Percentiles rank a stretch among this genome's conserved stretches.
These are phyloP conservation scores for Sebastes schlegelii DNA, from an alignment of 2,113 vertebrate genomes.

Conservation along the genomic window DNA sequence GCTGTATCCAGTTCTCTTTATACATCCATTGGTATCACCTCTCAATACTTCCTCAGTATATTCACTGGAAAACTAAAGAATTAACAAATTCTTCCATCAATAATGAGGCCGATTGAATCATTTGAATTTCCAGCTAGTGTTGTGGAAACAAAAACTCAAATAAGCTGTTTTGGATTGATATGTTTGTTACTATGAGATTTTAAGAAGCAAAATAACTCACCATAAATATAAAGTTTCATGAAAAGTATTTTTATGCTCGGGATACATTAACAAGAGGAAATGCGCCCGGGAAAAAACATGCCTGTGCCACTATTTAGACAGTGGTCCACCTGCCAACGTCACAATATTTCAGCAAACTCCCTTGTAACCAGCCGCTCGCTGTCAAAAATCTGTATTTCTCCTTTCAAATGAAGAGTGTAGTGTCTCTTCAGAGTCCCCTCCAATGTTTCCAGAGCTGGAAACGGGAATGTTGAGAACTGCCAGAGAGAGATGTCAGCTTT, in stretches of 20 bases:
- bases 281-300: neutral
- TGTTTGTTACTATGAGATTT: constrained; percentile 18
- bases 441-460: constrained; percentile 71
- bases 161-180: constrained; percentile 10
- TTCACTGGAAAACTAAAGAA: neutral
- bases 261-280: constrained; percentile 18
- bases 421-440: constrained; percentile 30
- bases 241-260: constrained; percentile 15
- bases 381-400: constrained; percentile 41
- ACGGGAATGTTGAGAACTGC: constrained; percentile 45
- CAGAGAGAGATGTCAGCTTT: constrained; percentile 71
- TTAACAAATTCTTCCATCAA: constrained; percentile 18
- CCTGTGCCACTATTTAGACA: constrained; percentile 36
- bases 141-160: constrained; percentile 11
- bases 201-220: constrained; percentile 10
- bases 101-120: neutral
- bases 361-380: constrained; percentile 3
- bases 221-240: neutral
- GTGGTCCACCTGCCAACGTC: constrained; percentile 27
- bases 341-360: constrained; percentile 28
- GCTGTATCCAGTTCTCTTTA: too few relatives aligned
- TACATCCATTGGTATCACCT: neutral
- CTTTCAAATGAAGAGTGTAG: constrained; percentile 30
- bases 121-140: constrained; percentile 19
- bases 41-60: neutral